Evolutionary conservation across 1,140 invertebrate genomes (phyloP).

Genomic region (Cryptotermes secundus): DNA sequence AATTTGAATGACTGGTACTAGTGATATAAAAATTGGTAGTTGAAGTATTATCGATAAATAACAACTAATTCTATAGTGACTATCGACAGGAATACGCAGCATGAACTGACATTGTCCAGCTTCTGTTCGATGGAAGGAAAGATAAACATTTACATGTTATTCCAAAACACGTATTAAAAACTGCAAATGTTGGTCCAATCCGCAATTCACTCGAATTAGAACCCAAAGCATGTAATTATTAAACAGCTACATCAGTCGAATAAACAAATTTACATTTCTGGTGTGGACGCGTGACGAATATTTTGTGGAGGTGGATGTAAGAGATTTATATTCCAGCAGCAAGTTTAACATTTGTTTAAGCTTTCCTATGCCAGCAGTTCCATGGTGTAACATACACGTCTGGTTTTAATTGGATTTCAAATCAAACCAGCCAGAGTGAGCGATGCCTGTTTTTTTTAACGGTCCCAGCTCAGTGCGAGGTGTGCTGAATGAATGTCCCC

Average conservation of each 20-base stretch:
- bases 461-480: background rate
- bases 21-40: too few species aligned
- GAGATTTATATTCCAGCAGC: background rate
- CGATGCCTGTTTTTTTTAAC: background rate
- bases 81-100: too few species aligned
- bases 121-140: background rate
- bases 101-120: too few species aligned
- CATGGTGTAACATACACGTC: background rate
- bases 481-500: too few species aligned
- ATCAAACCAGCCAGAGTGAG: background rate
- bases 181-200: background rate
- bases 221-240: background rate
- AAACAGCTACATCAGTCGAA: background rate
- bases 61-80: too few species aligned
- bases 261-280: conserved; percentile 18
- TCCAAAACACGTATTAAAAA: background rate
- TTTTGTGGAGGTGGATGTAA: background rate
- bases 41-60: too few species aligned
- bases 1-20: too few species aligned
- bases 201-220: background rate
- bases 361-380: background rate
- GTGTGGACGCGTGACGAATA: background rate
- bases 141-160: background rate
- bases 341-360: conserved; percentile 13
- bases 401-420: conserved; percentile 11